Conservation (phyloP, 2,888 invertebrate genomes). For the Hemithea aestivaria region DNA sequence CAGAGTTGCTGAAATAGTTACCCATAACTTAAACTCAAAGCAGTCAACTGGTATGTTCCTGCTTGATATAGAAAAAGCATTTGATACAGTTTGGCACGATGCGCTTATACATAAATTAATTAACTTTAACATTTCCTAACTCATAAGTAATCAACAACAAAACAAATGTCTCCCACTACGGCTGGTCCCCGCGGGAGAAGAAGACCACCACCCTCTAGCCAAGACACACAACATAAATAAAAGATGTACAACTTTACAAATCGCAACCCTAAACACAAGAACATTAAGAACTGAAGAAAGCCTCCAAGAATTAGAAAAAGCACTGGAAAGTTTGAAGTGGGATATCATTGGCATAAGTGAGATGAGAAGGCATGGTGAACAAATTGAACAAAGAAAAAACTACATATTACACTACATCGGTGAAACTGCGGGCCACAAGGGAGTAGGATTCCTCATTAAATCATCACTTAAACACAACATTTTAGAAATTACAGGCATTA, state of each 20-base stretch:
- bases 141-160: background rate
- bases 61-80: no score
- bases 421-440: conserved; percentile 8
- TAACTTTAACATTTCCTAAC: no score
- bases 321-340: conserved; percentile 11
- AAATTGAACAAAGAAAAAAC: conserved; percentile 6
- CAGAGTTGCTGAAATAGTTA: no score
- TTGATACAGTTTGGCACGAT: no score
- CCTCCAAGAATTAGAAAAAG: conserved; percentile 13
- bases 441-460: no score
- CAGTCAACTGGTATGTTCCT: no score
- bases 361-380: background rate
- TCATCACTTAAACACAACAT: conserved; percentile 1
- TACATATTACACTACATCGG: conserved; percentile 14
- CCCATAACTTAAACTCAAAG: no score
- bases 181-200: background rate
- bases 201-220: conserved; percentile 10
- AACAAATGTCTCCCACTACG: conserved; percentile 9
- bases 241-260: conserved; percentile 4
- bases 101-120: no score
- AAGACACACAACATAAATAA: background rate
- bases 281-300: conserved; percentile 11
- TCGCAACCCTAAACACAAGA: conserved; percentile 10
- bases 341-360: conserved; percentile 9
- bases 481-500: conserved; percentile 6